A percentile compares a stretch with the other conserved stretches of the same genome.
Conservation (phyloP, 2,113 vertebrate genomes). For the Tachycineta bicolor region DNA sequence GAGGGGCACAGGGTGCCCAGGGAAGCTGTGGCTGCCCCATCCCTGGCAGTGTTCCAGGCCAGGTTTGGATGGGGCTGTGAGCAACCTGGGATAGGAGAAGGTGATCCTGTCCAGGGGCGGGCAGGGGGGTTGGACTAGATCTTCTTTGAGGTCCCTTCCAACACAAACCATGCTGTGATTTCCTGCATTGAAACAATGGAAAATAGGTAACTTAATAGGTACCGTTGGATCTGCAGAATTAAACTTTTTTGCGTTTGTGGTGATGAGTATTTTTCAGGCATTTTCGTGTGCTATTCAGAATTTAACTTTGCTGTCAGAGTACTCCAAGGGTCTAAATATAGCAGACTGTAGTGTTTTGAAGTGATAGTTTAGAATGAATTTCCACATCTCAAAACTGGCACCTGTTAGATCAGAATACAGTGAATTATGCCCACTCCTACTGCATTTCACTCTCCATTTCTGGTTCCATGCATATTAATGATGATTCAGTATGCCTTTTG, state of each 20-base stretch:
- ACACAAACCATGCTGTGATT: neutral
- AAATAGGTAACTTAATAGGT: neutral
- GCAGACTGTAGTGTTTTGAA: neutral
- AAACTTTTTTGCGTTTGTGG: neutral
- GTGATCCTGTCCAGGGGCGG: neutral
- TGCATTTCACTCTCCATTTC: neutral
- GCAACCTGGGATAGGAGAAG: neutral
- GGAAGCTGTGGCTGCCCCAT: neutral
- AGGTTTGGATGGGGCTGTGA: neutral
- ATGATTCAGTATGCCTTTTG: conserved; percentile 38
- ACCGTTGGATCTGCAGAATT: neutral
- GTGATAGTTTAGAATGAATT: conserved; percentile 15
- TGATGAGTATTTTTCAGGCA: neutral
- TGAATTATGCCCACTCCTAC: conserved; percentile 3
- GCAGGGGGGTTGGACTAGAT: neutral
- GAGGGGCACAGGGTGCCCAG: neutral
- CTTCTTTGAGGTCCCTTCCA: neutral
- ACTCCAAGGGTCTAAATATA: conserved; percentile 26
- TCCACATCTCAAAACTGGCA: conserved; percentile 24
- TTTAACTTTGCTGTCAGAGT: neutral
- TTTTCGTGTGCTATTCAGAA: neutral
- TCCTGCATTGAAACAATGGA: neutral
- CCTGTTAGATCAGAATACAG: conserved; percentile 24
- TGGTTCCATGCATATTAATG: conserved; percentile 5
- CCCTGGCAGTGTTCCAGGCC: neutral